Conservation (phyloP, 2,888 invertebrate species). For the Branchipolynoe longqiensis region DNA sequence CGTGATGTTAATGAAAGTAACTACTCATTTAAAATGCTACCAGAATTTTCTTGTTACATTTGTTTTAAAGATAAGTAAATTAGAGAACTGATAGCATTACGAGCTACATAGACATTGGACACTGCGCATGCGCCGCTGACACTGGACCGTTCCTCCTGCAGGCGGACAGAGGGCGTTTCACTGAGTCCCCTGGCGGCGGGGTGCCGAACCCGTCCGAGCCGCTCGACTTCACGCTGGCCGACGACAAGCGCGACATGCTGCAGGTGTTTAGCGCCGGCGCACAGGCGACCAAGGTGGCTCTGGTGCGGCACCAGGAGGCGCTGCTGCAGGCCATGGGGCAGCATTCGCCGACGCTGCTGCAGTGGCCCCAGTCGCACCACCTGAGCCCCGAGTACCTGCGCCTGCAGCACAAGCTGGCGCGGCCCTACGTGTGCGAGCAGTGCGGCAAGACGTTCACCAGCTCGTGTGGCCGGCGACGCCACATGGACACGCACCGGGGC, state of each 20-base stretch:
- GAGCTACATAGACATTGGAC: too few relatives aligned
- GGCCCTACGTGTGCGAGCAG: conserved; percentile 50
- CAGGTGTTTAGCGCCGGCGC: conserved; percentile 4
- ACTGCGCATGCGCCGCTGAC: too few relatives aligned
- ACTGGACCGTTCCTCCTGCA: too few relatives aligned
- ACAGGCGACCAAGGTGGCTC: conserved; percentile 25
- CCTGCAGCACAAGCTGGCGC: conserved; percentile 44
- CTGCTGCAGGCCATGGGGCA: conserved; percentile 27
- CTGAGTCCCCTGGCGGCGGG: background rate
- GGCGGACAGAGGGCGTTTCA: background rate
- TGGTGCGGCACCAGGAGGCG: conserved; percentile 37
- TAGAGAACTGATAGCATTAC: too few relatives aligned
- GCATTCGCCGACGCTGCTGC: background rate
- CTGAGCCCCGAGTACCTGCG: conserved; percentile 39
- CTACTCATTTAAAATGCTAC: too few relatives aligned
- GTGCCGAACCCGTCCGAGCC: background rate
- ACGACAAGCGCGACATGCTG: conserved; percentile 31
- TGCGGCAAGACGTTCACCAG: conserved; percentile 48
- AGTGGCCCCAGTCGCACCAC: conserved; percentile 25
- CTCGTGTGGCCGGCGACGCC: conserved; percentile 39
- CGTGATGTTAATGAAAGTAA: too few relatives aligned
- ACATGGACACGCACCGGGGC: conserved; percentile 51
- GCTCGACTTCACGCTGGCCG: conserved; percentile 27
- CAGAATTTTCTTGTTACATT: too few relatives aligned
- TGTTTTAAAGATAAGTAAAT: too few relatives aligned